These are phyloP conservation scores for Dermolepida albohirtum DNA, from an alignment of 2,888 invertebrate genomes.

Conservation along the genomic window DNA sequence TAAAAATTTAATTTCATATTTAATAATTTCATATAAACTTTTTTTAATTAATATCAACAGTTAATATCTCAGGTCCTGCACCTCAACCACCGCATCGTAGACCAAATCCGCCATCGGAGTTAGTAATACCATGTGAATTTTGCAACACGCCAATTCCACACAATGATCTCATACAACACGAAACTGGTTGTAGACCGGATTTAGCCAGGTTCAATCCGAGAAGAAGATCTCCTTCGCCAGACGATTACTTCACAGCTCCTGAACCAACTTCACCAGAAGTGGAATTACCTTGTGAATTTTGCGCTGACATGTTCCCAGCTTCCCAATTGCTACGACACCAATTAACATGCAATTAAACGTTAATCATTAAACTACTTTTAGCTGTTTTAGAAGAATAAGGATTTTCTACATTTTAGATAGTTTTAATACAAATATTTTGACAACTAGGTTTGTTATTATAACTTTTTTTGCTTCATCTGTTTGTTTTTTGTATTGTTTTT, in stretches of 20 bases:
- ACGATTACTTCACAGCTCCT: slow-evolving; percentile 55
- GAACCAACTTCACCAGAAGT: slow-evolving; percentile 60
- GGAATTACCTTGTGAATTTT: slow-evolving; percentile 73
- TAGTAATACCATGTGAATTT: slow-evolving; percentile 69
- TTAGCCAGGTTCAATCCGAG: slow-evolving; percentile 60
- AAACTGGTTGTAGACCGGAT: slow-evolving; percentile 66
- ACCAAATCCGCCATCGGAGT: slow-evolving; percentile 68
- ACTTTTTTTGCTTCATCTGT: background rate
- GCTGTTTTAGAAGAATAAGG: slow-evolving; percentile 1
- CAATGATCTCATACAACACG: slow-evolving; percentile 67
- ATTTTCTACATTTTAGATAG: slow-evolving; percentile 3
- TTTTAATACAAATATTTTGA: background rate
- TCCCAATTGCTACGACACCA: slow-evolving; percentile 70
- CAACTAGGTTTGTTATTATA: too few relatives aligned
- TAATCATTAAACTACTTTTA: background rate
- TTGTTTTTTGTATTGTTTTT: too few relatives aligned
- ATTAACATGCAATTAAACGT: slow-evolving; percentile 61
- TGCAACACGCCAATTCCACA: slow-evolving; percentile 68
- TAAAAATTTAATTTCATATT: too few relatives aligned
- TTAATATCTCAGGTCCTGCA: slow-evolving; percentile 54
- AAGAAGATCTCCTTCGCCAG: slow-evolving; percentile 51
- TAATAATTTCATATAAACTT: too few relatives aligned
- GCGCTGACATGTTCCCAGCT: slow-evolving; percentile 66
- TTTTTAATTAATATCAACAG: too few relatives aligned
- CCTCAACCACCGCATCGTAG: slow-evolving; percentile 66